Base-by-base conservation (phyloP, 2,888 invertebrate species). In the Diarsia brunnea region DNA sequence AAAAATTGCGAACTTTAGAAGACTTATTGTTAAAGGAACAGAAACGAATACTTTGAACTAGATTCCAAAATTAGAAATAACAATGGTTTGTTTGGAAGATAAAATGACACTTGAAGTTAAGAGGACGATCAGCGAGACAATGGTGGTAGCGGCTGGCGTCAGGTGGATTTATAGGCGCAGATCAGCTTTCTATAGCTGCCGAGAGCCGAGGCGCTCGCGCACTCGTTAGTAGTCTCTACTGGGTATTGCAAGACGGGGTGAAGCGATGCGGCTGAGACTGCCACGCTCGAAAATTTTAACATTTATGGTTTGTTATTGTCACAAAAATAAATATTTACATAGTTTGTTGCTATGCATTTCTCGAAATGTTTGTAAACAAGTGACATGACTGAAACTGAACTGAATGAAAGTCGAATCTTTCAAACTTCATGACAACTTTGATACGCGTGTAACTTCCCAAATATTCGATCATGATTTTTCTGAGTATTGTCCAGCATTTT, bases 91-190 rank as follows among this genome's bases (percentile, higher is more conserved):
- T 45, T 65, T 65, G 21, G 38, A 60, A 63, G 69, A 69, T 74
- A 75, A 81, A 81, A 72, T 77, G 64, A 76, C 90, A 91, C 92
- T 89, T 89, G 90, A 85, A 88, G 89, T 89, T 90, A 87, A 84
- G 92, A 91, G 89, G 93, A 91, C 92, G 95, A 91, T 89, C 93
- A 90, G 88, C 84, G 91, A 94, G 93, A 95, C 94, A 96, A 96
- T 96, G 96, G 91, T 89, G 88, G 90, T 88, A 88, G 84, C 87
- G 86, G 87, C 87, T 81, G 83, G 86, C 88, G 90, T 87, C 90
- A 91, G 92, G 92, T 92, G 89, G 93, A 92, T 95, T 94, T 95
- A 95, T 95, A 95, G 91, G 90, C 90, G 88, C 90, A 86, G 89
- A 82, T 89, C 92, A 92, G 94, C 95, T 95, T 95, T 95, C 95